Evolutionary conservation across 2,113 vertebrate genomes (phyloP).

Genomic region (Tachuris rubrigastra): DNA sequence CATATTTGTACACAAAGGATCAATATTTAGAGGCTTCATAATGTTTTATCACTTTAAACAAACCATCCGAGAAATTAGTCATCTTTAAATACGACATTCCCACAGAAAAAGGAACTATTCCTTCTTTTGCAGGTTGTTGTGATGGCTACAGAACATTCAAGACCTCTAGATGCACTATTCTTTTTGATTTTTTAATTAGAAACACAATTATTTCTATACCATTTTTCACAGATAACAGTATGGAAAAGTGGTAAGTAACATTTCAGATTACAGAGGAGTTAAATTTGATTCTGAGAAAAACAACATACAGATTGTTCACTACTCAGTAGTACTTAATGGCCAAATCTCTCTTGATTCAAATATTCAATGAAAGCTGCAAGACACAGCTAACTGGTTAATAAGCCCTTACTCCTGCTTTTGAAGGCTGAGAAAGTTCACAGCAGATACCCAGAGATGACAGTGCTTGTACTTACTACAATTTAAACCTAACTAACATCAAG

Average conservation of each 20-base stretch:
- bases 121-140: background rate
- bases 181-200: background rate
- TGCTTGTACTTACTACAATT: background rate
- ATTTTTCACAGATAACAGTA: background rate
- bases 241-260: background rate
- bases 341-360: background rate
- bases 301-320: background rate
- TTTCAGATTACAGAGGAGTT: background rate
- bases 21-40: background rate
- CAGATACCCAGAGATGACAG: background rate
- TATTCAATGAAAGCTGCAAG: background rate
- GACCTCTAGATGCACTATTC: background rate
- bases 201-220: background rate
- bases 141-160: background rate
- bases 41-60: background rate
- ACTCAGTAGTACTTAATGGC: background rate
- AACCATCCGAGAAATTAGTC: background rate
- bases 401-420: background rate
- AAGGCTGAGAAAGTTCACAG: background rate
- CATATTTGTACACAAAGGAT: constrained; percentile 13
- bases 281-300: background rate
- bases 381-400: background rate
- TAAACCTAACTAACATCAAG: background rate
- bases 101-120: background rate
- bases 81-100: background rate